A percentile compares a stretch with the other conserved stretches of the same genome.
Evolutionary conservation across 2,797 vertebrate species (phyloP).

Genomic region (Spheniscus humboldti): DNA sequence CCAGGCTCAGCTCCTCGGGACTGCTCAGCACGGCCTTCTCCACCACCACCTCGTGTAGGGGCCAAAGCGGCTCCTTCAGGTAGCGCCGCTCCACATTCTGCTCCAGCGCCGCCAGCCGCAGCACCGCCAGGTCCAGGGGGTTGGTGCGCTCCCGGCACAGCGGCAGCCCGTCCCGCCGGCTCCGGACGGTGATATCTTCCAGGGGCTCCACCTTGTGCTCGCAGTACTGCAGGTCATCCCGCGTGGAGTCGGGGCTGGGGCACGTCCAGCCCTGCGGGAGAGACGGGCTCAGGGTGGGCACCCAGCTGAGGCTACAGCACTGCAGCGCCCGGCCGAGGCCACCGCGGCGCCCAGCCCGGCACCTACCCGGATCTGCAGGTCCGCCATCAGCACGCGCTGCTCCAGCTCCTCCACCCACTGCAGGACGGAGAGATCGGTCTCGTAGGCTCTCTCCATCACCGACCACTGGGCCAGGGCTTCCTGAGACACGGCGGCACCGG

Average conservation of each 20-base stretch:
- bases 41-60: slow-evolving; percentile 85
- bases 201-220: slow-evolving; percentile 85
- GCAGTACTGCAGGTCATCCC: slow-evolving; percentile 88
- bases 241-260: slow-evolving; percentile 85
- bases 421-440: slow-evolving; percentile 83
- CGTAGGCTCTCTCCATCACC: slow-evolving; percentile 81
- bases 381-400: slow-evolving; percentile 85
- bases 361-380: slow-evolving; percentile 89
- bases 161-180: slow-evolving; percentile 84
- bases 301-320: fast-evolving
- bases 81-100: slow-evolving; percentile 91
- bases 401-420: slow-evolving; percentile 95
- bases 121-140: slow-evolving; percentile 88
- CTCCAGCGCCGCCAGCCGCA: slow-evolving; percentile 87
- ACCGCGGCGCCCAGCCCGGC: background rate
- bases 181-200: slow-evolving; percentile 87
- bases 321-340: background rate
- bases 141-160: slow-evolving; percentile 83
- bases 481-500: slow-evolving; percentile 69
- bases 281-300: background rate
- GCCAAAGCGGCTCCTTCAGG: slow-evolving; percentile 93
- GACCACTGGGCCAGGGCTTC: slow-evolving; percentile 82
- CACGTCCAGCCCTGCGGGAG: slow-evolving; percentile 82
- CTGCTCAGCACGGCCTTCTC: slow-evolving; percentile 77
- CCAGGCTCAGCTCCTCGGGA: slow-evolving; percentile 29